phyloP scores from a whole-genome alignment of 2,888 invertebrate species.

The Melipona beecheii region DNA sequence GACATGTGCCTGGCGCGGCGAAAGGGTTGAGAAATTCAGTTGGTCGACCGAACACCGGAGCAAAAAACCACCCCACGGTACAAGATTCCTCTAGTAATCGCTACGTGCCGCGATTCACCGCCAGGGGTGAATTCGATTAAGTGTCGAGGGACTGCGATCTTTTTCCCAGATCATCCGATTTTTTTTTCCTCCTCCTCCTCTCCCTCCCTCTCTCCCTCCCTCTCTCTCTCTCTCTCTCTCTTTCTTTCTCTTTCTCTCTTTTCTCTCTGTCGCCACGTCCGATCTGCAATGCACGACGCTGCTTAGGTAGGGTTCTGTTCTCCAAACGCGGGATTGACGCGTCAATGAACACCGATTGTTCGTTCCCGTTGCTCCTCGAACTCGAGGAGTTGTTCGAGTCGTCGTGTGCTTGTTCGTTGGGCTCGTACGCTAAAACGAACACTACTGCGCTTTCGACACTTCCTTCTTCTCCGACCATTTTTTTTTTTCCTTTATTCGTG shows the following conservation, averaged over 20 bases:
- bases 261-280: not conserved
- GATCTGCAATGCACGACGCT: not conserved
- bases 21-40: slow-evolving; percentile 80
- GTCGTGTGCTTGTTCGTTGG: not conserved
- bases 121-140: slow-evolving; percentile 83
- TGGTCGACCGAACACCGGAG: slow-evolving; percentile 60
- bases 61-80: slow-evolving; percentile 77
- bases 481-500: not conserved
- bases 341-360: slow-evolving; percentile 41
- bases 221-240: not conserved
- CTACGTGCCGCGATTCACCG: slow-evolving; percentile 67
- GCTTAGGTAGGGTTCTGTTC: not conserved
- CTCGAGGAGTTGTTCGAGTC: not conserved
- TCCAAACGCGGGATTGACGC: slow-evolving; percentile 3
- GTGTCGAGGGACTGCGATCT: slow-evolving; percentile 56
- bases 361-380: not conserved
- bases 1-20: slow-evolving; percentile 80
- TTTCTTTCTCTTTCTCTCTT: no score
- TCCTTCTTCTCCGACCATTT: not conserved
- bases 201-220: not conserved
- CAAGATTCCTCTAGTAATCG: slow-evolving; percentile 73
- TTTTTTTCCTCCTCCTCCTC: slow-evolving; percentile 26
- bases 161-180: slow-evolving; percentile 53
- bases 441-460: no score
- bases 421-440: not conserved